A percentile compares a stretch with the other conserved stretches of the same genome.
phyloP scores from a whole-genome alignment of 1,140 invertebrate species.

The Hycleus phaleratus region DNA sequence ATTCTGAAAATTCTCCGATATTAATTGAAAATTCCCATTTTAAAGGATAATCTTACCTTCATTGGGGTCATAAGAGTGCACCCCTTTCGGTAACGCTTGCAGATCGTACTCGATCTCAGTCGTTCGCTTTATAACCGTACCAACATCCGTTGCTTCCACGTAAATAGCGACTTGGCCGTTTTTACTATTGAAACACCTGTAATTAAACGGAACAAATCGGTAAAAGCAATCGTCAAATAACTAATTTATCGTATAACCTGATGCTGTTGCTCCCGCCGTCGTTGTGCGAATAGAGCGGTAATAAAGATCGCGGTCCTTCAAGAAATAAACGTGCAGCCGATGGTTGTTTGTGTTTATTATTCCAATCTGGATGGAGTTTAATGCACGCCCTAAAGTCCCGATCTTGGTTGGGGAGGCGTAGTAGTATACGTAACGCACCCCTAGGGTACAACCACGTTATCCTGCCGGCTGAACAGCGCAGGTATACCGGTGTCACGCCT shows the following conservation, averaged over 20 bases:
- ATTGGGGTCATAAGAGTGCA: slow-evolving; percentile 46
- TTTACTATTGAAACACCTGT: slow-evolving; percentile 57
- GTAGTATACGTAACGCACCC: slow-evolving; percentile 62
- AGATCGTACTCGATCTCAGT: slow-evolving; percentile 63
- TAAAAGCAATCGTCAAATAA: slow-evolving; percentile 1
- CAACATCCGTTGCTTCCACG: slow-evolving; percentile 51
- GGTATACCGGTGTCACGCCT: slow-evolving; percentile 68
- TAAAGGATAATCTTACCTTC: slow-evolving; percentile 42
- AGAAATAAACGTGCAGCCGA: slow-evolving; percentile 59
- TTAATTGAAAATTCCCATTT: not conserved
- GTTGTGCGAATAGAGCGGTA: slow-evolving; percentile 54
- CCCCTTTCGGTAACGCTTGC: slow-evolving; percentile 45
- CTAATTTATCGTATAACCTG: slow-evolving; percentile 30
- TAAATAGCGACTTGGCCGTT: slow-evolving; percentile 63
- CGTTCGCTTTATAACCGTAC: slow-evolving; percentile 43
- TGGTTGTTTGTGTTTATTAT: slow-evolving; percentile 10
- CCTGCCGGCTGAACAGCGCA: slow-evolving; percentile 62
- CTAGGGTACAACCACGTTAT: slow-evolving; percentile 68
- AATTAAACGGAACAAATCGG: slow-evolving; percentile 8
- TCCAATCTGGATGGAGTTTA: slow-evolving; percentile 42
- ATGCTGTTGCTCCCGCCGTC: slow-evolving; percentile 52
- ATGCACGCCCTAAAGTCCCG: slow-evolving; percentile 65
- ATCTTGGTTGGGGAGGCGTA: slow-evolving; percentile 51
- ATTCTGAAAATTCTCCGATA: slow-evolving; percentile 48
- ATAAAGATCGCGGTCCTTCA: slow-evolving; percentile 55